Conservation (phyloP, 2,113 vertebrate species). For the Heteronetta atricapilla region DNA sequence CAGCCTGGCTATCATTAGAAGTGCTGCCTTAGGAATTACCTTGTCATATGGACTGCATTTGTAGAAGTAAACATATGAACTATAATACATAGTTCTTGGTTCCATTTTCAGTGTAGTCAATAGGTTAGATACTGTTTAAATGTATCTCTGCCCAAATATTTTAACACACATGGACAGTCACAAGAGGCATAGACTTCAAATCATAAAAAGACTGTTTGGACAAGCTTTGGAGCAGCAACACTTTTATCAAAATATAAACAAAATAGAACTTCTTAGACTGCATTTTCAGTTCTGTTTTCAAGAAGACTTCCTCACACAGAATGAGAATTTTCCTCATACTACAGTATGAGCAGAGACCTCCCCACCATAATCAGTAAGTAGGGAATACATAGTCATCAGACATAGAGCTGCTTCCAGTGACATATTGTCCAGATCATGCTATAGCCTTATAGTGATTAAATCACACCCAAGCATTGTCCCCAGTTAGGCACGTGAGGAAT, state of each 20-base stretch:
- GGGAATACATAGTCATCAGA: background rate
- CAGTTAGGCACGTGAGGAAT: background rate
- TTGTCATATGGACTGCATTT: background rate
- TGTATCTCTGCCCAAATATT: background rate
- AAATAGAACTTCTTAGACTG: background rate
- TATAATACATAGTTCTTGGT: background rate
- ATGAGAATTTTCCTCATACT: background rate
- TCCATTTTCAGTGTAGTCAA: background rate
- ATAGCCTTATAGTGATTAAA: background rate
- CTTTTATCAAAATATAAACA: background rate
- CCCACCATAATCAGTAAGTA: background rate
- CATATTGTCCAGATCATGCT: background rate
- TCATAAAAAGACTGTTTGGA: background rate
- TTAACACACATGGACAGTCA: background rate
- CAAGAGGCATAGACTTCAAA: background rate
- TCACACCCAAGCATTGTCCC: background rate
- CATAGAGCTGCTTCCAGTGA: background rate
- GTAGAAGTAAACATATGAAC: background rate
- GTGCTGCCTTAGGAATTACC: background rate
- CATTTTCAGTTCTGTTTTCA: background rate
- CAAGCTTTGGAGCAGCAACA: background rate
- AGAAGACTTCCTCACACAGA: background rate
- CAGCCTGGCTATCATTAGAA: background rate
- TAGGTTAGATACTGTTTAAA: background rate
- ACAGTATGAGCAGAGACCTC: background rate